A percentile compares a stretch with the other conserved stretches of the same genome.
Evolutionary conservation across 2,797 vertebrate species (phyloP).

Genomic region (Echeneis naucrates): DNA sequence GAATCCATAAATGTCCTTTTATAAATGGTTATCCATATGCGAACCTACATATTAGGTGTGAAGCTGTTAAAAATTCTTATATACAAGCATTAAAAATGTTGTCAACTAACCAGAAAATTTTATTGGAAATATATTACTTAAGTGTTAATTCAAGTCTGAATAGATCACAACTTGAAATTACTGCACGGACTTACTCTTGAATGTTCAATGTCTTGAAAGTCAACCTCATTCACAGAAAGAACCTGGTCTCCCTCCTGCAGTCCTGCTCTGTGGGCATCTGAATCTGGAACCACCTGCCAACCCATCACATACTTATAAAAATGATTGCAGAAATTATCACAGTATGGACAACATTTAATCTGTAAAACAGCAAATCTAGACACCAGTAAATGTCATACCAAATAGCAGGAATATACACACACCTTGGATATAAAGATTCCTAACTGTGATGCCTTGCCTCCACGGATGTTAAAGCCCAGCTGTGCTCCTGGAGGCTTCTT

Average conservation of each 20-base stretch:
- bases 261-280: constrained; percentile 94
- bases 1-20: too few relatives aligned
- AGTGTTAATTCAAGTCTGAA: not conserved
- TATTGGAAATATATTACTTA: not conserved
- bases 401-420: constrained; percentile 15
- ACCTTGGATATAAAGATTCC: constrained; percentile 99
- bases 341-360: not conserved
- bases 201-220: constrained; percentile 99
- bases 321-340: not conserved
- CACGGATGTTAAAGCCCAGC: constrained; percentile 98
- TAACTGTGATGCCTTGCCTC: constrained; percentile 96
- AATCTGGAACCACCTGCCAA: constrained; percentile 94
- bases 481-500: constrained; percentile 97
- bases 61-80: not conserved
- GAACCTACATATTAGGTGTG: not conserved
- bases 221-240: constrained; percentile 96
- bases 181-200: constrained; percentile 87
- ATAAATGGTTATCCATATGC: too few relatives aligned
- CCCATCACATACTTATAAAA: constrained; percentile 16
- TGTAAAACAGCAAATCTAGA: not conserved
- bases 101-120: not conserved
- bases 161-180: not conserved
- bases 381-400: fast-evolving
- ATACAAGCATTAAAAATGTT: not conserved
- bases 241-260: constrained; percentile 98